Evolutionary conservation across 1,140 invertebrate species (phyloP), one percentile per base, ranked within the genome.

Genomic region (Linepithema humile): DNA sequence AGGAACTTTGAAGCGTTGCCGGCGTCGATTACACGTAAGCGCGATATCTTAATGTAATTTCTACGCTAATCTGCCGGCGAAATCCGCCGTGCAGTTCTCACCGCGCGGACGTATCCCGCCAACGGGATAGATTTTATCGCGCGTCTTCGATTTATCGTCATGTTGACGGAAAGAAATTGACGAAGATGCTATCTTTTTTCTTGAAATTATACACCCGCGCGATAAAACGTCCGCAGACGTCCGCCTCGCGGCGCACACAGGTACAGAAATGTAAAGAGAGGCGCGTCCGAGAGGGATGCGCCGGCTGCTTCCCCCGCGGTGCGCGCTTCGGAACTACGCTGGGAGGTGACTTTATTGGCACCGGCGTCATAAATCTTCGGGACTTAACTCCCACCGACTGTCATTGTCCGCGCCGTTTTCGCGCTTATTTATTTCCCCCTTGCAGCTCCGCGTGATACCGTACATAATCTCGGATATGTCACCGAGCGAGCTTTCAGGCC

Each of bases 11-110:
- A 78, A n/a, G n/a, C 84, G 91, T 91, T 92, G 92, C 88, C 80
- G 73, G 75, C 88, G 86, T 90, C 92, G 92, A 93, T 93, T 91
- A 93, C 83, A 87, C 82, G 73, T 83, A 64, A 72, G 48, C 50
- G 23, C 60, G 82, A 62, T 89, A 74, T 85, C 84, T 85, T 72
- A 75, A 45, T 55, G 59, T 78, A 84, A 82, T 75, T 50, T 32
- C 15, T 26, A 65, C 59, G 82, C 85, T 86, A 60, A 80, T 80
- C 78, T 74, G 20, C 40, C n/a, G 17, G 10, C n/a, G 12, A 43
- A 23, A 29, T 73, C 26, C 70, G 45, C 29, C 38, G 29, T 45
- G 12, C 10, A 38, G 17, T 53, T 32, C 3, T 26, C 32, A 45
- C 9, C 20, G 32, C 17, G 43, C 0, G 15, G 20, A 7, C 26